Percentiles rank a stretch among this genome's conserved stretches.
Conservation (phyloP, 1,140 invertebrate species). For the Ooceraea biroi region DNA sequence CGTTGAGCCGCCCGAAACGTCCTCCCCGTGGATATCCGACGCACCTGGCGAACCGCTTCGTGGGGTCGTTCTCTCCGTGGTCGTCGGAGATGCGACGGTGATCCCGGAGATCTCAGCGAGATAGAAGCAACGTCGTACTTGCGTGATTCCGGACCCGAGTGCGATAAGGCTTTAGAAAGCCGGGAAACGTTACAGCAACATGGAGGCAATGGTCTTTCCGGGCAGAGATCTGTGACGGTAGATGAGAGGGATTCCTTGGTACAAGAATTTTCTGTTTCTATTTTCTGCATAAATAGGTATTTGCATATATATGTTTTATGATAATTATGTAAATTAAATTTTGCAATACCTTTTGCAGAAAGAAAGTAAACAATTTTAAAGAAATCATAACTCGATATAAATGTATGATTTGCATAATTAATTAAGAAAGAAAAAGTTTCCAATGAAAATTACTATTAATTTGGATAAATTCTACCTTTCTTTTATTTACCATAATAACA, state of each 20-base stretch:
- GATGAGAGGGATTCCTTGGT: not conserved
- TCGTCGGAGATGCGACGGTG: conserved; percentile 29
- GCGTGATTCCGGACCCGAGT: not conserved
- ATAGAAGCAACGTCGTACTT: conserved; percentile 13
- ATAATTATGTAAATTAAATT: not conserved
- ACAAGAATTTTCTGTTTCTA: not conserved
- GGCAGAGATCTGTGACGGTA: not conserved
- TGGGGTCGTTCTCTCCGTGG: conserved; percentile 38
- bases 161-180: not conserved
- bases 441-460: too few species aligned
- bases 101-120: conserved; percentile 20
- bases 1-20: conserved; percentile 46
- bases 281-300: conserved; percentile 2
- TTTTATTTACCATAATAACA: too few species aligned
- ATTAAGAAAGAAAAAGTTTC: not conserved
- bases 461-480: too few species aligned
- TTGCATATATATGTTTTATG: not conserved
- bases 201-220: conserved; percentile 2
- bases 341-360: not conserved
- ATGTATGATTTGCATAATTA: not conserved
- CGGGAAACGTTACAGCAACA: not conserved
- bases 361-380: not conserved
- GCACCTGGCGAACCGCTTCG: conserved; percentile 47
- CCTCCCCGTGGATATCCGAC: conserved; percentile 32
- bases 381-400: too few species aligned